These are phyloP conservation scores for Sorex maritimensis DNA, from an alignment of 2,797 vertebrate genomes.

Conservation along the genomic window DNA sequence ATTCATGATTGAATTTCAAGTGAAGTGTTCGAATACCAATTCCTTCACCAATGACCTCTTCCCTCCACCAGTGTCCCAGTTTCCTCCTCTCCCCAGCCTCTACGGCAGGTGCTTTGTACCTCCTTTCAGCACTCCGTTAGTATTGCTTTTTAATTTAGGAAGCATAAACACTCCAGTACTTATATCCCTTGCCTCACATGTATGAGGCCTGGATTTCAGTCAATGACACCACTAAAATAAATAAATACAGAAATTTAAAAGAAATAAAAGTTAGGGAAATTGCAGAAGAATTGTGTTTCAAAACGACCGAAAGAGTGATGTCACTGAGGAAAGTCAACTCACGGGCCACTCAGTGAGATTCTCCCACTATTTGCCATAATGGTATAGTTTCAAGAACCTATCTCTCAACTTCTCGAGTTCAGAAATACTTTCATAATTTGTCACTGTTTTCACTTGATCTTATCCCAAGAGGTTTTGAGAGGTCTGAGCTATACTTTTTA, in stretches of 20 bases:
- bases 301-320: not conserved
- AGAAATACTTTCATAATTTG: slow-evolving; percentile 27
- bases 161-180: no score
- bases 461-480: slow-evolving; percentile 44
- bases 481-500: not conserved
- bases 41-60: no score
- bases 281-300: slow-evolving; percentile 32
- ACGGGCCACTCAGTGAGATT: not conserved
- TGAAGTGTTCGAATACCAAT: no score
- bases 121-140: no score
- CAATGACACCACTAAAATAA: no score
- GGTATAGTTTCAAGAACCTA: slow-evolving; percentile 14
- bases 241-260: not conserved
- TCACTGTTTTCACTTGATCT: slow-evolving; percentile 24
- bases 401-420: slow-evolving; percentile 32
- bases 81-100: no score
- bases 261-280: not conserved
- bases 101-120: no score
- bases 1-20: no score
- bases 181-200: no score
- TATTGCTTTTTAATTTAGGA: no score
- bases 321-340: not conserved
- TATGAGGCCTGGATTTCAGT: no score
- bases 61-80: no score
- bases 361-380: not conserved